These are phyloP conservation scores for Sebastes wilsoni DNA, from an alignment of 2,797 vertebrate genomes.

Conservation along the genomic window DNA sequence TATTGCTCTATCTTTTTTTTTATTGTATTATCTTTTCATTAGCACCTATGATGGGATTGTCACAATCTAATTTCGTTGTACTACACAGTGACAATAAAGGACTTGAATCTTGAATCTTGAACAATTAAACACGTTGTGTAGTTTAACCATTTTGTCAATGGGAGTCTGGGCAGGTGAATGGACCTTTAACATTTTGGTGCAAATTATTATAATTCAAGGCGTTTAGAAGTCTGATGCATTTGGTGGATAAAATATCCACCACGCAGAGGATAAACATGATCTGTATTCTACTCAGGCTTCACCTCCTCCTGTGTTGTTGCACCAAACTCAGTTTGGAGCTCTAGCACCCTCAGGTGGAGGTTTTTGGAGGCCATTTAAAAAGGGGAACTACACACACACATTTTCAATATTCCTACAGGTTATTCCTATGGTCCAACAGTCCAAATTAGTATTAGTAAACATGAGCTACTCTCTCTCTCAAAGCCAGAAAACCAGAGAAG, in stretches of 20 bases:
- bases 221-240: background rate
- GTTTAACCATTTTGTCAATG: background rate
- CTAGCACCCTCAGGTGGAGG: conserved; percentile 66
- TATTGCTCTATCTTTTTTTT: too few relatives aligned
- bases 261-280: background rate
- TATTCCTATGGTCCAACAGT: too few relatives aligned
- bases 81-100: too few relatives aligned
- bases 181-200: background rate
- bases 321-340: conserved; percentile 41
- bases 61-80: too few relatives aligned
- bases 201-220: background rate
- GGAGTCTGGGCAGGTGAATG: background rate
- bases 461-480: too few relatives aligned
- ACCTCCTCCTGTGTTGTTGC: background rate
- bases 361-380: background rate
- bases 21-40: too few relatives aligned
- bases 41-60: too few relatives aligned
- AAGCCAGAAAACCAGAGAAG: too few relatives aligned
- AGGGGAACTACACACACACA: too few relatives aligned
- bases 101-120: too few relatives aligned
- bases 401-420: too few relatives aligned
- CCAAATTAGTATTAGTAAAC: too few relatives aligned
- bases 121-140: background rate
- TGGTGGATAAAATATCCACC: background rate
- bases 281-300: conserved; percentile 43